Evolutionary conservation across 1,140 invertebrate species (phyloP), one percentile per base, ranked within the genome.

Genomic region (Caenorhabditis briggsae): DNA sequence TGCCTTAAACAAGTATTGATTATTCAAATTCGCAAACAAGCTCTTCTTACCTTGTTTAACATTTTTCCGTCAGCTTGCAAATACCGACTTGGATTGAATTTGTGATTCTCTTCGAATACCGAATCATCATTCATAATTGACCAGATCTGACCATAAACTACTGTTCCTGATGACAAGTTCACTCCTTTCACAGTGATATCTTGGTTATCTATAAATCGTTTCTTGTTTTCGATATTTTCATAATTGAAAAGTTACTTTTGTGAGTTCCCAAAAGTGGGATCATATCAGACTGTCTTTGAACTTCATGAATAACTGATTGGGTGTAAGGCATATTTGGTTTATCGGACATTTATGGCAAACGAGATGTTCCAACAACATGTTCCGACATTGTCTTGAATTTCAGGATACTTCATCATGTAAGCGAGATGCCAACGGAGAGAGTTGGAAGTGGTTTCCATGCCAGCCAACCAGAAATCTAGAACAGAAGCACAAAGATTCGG

Each of bases 311-410:
- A 53, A 53, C 50, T 16, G 50, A 5, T 53, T 53, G 50, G 2
- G 50, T 53, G 82, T 85, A 85, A 2, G 84, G 84, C 82, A 85
- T 85, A 18, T 85, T 46, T 12, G 50, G 23, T 23, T 58, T 48
- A 41, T 85, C 84, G 9, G 48, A 55, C 74, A 85, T 82, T 74
- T 48, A 83, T 3, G 65, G 84, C 7, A 85, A 41, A 8, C 65
- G 16, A 83, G 61, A 25, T 3, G 25, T 43, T 43, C 84, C 82
- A 8, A 85, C 64, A 18, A 53, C 48, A 7, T 82, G n/a, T 2
- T n/a, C 84, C 48, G 50, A 78, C 23, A 46, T 85, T 85, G 9
- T 84, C 84, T 59, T 59, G 56, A 20, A 59, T 59, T n/a, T 59
- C 56, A 16, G 56, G 56, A 20, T 59, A 59, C 56, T 59, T 59